Evolutionary conservation across 2,797 vertebrate species (phyloP), one percentile per base, ranked within the genome.

Genomic region (Coilia nasus): DNA sequence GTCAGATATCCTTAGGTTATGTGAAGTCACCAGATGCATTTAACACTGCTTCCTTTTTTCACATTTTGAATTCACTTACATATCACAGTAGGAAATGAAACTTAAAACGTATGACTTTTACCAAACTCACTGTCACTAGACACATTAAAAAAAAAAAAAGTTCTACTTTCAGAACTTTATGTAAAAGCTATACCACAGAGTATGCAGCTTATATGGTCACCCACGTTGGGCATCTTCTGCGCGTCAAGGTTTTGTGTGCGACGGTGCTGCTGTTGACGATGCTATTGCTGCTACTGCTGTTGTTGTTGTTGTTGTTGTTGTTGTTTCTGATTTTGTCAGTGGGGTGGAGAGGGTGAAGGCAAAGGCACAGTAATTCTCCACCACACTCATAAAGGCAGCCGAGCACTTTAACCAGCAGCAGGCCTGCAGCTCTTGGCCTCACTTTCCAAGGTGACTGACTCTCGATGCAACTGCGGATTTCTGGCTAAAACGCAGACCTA

Each of bases 1-100:
- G 35, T 41, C 15, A 41, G 21, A 78, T 44, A 44, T 44, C 71
- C 71, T 44, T 41, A 21, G 71, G 71, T 21, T 44, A 21, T 78
- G 35, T 41, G 9, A 78, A 78, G 71, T 31, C 41, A 78, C 31
- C 41, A 17, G 71, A 19, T 44, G 44, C 17, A 44, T 31, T 78
- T 35, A 78, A 78, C 35, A 78, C 35, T 14, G 6, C 67, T 75
- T 41, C 19, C 31, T 41, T 75, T 41, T 17, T 78, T 78, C 19
- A 41, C 31, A 35, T 41, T 78, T 78, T 41, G 6, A 78, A 78
- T 44, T 78, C 31, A 31, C 67, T 67, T 67, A 67, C 25, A 67
- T 23, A 67, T 67, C 41, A 78, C 67, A 75, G 28, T 75, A 5
- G 19, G 35, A 64, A 64, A 64, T 64, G 71, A 44, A 78, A 78